phyloP scores from a whole-genome alignment of 2,888 invertebrate species.

The Monopis laevigella region DNA sequence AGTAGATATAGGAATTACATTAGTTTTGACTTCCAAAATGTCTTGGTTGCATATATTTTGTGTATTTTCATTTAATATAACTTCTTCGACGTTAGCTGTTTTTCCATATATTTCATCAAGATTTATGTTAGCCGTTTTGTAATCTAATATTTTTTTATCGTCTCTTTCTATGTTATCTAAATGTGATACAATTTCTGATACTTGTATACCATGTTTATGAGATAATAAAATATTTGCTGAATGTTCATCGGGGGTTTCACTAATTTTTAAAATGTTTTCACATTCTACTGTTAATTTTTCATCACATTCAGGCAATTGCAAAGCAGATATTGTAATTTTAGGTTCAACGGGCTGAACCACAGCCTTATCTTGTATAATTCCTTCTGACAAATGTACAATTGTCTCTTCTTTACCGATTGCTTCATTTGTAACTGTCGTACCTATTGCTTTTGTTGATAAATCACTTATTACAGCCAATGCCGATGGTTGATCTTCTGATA shows the following conservation, averaged over 20 bases:
- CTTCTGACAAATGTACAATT: slow-evolving; percentile 52
- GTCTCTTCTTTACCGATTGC: slow-evolving; percentile 68
- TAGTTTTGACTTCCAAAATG: slow-evolving; percentile 27
- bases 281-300: slow-evolving; percentile 68
- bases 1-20: slow-evolving; percentile 37
- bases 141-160: slow-evolving; percentile 37
- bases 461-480: slow-evolving; percentile 30
- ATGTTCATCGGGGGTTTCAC: slow-evolving; percentile 45
- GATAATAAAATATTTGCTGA: slow-evolving; percentile 44
- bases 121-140: slow-evolving; percentile 36
- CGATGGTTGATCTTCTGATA: slow-evolving; percentile 47
- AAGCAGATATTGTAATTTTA: slow-evolving; percentile 45
- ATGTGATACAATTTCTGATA: slow-evolving; percentile 63
- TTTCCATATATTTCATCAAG: slow-evolving; percentile 52
- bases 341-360: slow-evolving; percentile 41
- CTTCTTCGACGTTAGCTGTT: slow-evolving; percentile 42
- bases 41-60: slow-evolving; percentile 33
- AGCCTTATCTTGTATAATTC: slow-evolving; percentile 30
- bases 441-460: slow-evolving; percentile 37
- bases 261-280: slow-evolving; percentile 53
- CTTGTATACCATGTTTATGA: slow-evolving; percentile 57
- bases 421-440: slow-evolving; percentile 55
- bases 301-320: slow-evolving; percentile 65
- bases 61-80: slow-evolving; percentile 37
- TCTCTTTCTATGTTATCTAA: slow-evolving; percentile 59